Evolutionary conservation across 2,888 invertebrate species (phyloP).

Genomic region (Amphipyra berbera): DNA sequence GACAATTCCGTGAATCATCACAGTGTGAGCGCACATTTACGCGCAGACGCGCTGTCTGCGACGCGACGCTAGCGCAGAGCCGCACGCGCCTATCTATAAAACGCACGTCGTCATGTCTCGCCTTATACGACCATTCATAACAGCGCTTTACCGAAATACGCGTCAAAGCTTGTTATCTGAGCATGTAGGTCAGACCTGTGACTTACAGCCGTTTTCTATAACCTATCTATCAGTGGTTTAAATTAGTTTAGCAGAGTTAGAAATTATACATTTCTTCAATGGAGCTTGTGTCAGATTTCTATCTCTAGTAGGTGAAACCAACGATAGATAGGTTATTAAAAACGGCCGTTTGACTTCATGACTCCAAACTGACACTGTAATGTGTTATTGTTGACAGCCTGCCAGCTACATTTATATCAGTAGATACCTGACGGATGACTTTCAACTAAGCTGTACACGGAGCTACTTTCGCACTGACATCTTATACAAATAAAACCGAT

Average conservation of each 20-base stretch:
- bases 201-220: background rate
- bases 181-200: conserved; percentile 6
- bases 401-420: background rate
- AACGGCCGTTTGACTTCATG: no score
- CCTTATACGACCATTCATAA: conserved; percentile 9
- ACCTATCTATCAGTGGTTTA: no score
- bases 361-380: no score
- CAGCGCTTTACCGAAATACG: conserved; percentile 14
- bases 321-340: no score
- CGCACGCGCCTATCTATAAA: conserved; percentile 13
- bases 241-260: no score
- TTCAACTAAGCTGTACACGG: background rate
- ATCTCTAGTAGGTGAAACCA: no score
- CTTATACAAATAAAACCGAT: conserved; percentile 55
- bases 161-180: conserved; percentile 27
- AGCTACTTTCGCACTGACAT: conserved; percentile 42
- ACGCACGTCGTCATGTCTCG: conserved; percentile 1
- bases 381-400: no score
- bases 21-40: conserved; percentile 1
- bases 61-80: conserved; percentile 6
- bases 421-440: background rate
- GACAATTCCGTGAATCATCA: conserved; percentile 41
- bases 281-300: no score
- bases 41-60: conserved; percentile 49
- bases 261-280: no score